Percentiles rank a stretch among this genome's conserved stretches.
Evolutionary conservation across 2,797 vertebrate species (phyloP).

Genomic region (Lithobates pipiens): DNA sequence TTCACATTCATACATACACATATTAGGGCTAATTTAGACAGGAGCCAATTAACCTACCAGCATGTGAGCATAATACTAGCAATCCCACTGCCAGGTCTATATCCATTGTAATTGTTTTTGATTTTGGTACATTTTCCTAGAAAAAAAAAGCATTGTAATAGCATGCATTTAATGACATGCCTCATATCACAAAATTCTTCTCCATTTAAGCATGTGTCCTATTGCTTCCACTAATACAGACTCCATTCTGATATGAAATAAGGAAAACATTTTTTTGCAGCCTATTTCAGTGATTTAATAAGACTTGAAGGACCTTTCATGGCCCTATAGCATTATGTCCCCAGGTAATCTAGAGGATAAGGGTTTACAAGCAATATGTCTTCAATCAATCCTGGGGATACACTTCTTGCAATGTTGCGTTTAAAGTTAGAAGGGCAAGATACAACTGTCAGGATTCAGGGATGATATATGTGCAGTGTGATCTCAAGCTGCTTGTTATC

Average conservation of each 20-base stretch:
- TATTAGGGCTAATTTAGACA: no score
- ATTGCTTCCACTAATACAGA: neutral
- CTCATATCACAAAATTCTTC: neutral
- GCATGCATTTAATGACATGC: neutral
- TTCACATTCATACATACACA: no score
- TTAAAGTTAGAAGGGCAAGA: constrained; percentile 72
- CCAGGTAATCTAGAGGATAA: constrained; percentile 63
- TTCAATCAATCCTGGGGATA: constrained; percentile 71
- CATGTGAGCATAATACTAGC: no score
- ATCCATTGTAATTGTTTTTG: neutral
- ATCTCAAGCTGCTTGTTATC: constrained; percentile 80
- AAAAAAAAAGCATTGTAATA: neutral
- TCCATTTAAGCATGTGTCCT: neutral
- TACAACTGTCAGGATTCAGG: constrained; percentile 76
- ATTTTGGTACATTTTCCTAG: neutral
- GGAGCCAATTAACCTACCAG: no score
- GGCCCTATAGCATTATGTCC: constrained; percentile 61
- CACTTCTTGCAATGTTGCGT: constrained; percentile 64
- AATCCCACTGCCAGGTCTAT: no score
- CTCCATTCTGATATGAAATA: neutral
- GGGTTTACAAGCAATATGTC: constrained; percentile 64
- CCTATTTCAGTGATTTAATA: constrained; percentile 43
- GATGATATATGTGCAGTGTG: constrained; percentile 75
- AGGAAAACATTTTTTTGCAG: constrained; percentile 7
- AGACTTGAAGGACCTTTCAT: constrained; percentile 65